Evolutionary conservation across 2,797 vertebrate genomes (phyloP), one percentile per base, ranked within the genome.

Genomic region (Sebastes flavidus): DNA sequence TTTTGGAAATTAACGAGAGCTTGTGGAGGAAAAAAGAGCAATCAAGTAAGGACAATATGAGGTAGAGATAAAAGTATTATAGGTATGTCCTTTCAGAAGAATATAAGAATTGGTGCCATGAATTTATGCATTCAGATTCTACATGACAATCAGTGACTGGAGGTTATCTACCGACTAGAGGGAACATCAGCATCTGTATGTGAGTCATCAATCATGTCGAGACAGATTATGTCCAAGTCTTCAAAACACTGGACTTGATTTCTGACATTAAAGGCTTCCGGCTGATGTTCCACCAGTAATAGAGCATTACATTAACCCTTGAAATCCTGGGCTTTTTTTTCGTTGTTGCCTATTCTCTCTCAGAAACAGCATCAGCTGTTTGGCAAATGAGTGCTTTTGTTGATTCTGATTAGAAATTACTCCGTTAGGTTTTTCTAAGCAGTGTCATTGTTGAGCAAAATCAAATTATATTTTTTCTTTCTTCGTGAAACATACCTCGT

Each of bases 171-270:
- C 58, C 0, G 0, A 42, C 62, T 34, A 60, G n/a, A 38, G 63
- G 55, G 60, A 78, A 82, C 36, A 67, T 70, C 85, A 72, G 16
- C 56, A 73, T 84, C 27, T 60, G 55, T 54, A 34, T 29, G 61
- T 60, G 65, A 86, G 36, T 83, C 78, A 77, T 77, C 81, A 60
- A 29, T 87, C 83, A 86, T 77, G 81, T 83, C 73, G 56, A 55
- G 52, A 61, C 13, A 32, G 59, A 91, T 86, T 22, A 72, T 42
- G 55, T 75, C 80, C 42, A 83, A 60, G 30, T 60, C 77, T 63
- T 70, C 24, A 54, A 46, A 46, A 72, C 62, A 30, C 42, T 36
- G 32, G 67, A 69, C 36, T 68, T 68, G 30, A 85, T 69, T 83
- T 80, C 25, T 82, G 60, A 87, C 78, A 82, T 72, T 65, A 29